Evolutionary conservation across 2,113 vertebrate genomes (phyloP), one percentile per base, ranked within the genome.

Genomic region (Otis tarda): DNA sequence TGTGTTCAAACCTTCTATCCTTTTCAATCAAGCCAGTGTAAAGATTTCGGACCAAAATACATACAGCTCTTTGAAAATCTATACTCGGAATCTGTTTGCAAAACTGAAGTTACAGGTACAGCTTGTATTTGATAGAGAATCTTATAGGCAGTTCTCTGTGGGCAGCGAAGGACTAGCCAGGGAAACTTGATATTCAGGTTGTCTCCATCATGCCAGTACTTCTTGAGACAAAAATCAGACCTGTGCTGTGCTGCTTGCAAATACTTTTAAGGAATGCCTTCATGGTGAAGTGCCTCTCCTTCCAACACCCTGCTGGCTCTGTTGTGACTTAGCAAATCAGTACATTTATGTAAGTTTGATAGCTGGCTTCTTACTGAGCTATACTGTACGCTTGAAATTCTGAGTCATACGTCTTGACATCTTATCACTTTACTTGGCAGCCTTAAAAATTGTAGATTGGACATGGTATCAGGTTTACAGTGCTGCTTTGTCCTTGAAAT

Each of bases 341-440:
- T 55, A 18, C 77, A 43, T 96, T 95, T 94, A 94, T 84, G 17
- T 96, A 93, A 94, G 94, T 94, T 50, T 69, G 53, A 28, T 93
- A 69, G 87, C 63, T 87, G 91, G 82, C 70, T 92, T 96, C 82
- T 95, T 92, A 80, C 93, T 47, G 94, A 94, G 89, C 92, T 96
- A 10, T 87, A 73, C n/a, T 91, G 70, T 96, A 50, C 60, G 95
- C 77, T 64, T 60, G 50, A 80, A 84, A 78, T 91, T 93, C 80
- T 96, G 96, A 94, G 89, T 96, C 93, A 95, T 95, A 52, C 84
- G 92, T 89, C 83, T 85, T 89, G 91, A 96, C 89, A 91, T 96
- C 92, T 89, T 91, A 91, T 22, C 67, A 4, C 81, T 92, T 95
- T 79, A 61, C 93, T 89, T 96, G 94, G 93, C 87, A 96, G 93